phyloP scores from a whole-genome alignment of 2,888 invertebrate species.

The Frankliniella intonsa region DNA sequence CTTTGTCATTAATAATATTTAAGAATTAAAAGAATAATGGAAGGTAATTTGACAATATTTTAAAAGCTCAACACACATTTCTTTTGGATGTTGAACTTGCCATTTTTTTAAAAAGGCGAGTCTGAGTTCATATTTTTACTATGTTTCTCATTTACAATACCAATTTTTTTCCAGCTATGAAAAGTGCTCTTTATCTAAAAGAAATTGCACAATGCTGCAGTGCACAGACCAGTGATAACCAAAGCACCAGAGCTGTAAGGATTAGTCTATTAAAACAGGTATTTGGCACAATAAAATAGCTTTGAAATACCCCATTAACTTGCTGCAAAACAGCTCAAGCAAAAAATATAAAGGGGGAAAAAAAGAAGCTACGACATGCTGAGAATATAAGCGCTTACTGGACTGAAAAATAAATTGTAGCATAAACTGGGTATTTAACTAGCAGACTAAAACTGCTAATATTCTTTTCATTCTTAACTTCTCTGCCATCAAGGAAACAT shows the following conservation, averaged over 20 bases:
- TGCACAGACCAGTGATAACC: neutral
- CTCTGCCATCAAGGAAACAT: neutral
- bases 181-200: too few relatives aligned
- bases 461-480: neutral
- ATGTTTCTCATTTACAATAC: too few relatives aligned
- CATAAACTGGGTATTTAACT: neutral
- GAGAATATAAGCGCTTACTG: slow-evolving; percentile 2
- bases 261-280: neutral
- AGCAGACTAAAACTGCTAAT: neutral
- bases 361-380: too few relatives aligned
- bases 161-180: too few relatives aligned
- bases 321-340: neutral
- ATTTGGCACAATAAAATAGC: neutral
- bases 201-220: too few relatives aligned
- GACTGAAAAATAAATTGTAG: neutral
- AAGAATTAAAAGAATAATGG: neutral
- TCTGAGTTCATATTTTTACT: slow-evolving; percentile 1
- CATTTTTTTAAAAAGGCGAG: neutral
- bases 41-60: neutral
- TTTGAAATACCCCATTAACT: too few relatives aligned
- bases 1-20: neutral
- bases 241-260: neutral
- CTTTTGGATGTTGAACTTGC: too few relatives aligned
- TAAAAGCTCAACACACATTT: too few relatives aligned
- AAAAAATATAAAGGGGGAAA: neutral